These are phyloP conservation scores for Synanthedon myopaeformis DNA, from an alignment of 2,888 invertebrate genomes.

Conservation along the genomic window DNA sequence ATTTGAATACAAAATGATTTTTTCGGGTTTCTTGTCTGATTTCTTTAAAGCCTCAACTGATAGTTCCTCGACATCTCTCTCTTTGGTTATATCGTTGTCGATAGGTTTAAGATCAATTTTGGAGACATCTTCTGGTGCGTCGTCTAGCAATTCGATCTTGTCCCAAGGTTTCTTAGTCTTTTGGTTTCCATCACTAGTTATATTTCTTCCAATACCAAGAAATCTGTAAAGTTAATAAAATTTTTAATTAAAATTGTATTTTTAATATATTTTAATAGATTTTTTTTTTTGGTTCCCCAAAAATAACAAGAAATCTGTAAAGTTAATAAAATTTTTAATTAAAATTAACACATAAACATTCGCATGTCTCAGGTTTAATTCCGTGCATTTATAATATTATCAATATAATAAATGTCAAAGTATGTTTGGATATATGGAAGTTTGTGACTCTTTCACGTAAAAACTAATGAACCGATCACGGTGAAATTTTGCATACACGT, in stretches of 20 bases:
- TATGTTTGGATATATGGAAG: no score
- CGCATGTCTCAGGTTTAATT: no score
- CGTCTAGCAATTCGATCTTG: conserved; percentile 38
- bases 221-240: conserved; percentile 28
- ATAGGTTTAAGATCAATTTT: conserved; percentile 24
- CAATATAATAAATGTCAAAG: no score
- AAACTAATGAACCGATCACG: no score
- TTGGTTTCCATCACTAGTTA: conserved; percentile 15
- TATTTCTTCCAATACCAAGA: conserved; percentile 31
- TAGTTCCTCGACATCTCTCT: conserved; percentile 48
- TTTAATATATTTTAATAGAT: no score
- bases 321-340: no score
- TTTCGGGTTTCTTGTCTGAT: conserved; percentile 47
- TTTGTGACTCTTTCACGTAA: no score
- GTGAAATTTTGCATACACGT: no score
- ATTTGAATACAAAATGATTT: conserved; percentile 37
- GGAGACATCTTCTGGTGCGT: conserved; percentile 18
- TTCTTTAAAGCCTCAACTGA: conserved; percentile 33
- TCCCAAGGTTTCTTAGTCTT: conserved; percentile 21
- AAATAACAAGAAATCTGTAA: conserved; percentile 46
- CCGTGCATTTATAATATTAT: no score
- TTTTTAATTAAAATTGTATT: no score
- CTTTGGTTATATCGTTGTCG: conserved; percentile 30
- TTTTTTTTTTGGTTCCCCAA: no score
- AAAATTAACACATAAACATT: no score